Base-by-base conservation (phyloP, 1,140 invertebrate genomes). In the Mya arenaria region DNA sequence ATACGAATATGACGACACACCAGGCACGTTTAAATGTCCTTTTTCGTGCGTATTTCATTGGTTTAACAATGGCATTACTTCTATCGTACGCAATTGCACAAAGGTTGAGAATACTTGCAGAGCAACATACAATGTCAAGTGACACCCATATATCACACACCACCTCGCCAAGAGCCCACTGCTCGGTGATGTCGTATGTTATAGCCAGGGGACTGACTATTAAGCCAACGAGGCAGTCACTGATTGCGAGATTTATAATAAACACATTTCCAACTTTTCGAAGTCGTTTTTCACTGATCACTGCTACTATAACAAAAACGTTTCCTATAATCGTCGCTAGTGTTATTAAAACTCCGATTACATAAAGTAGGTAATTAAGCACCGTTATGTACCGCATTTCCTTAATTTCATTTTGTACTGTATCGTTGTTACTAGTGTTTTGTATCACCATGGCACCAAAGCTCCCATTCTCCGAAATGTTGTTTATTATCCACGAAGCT, bases 191-290 rank as follows among this genome's bases (percentile, higher is more conserved):
- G 65, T 90, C 84, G 68, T 88, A 88, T 4, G 75, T 79, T 28
- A 89, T 83, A 4, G 88, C 85, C 34, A 89, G 78, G 0, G 89
- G 88, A 15, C 82, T 84, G 1, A 90, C 89, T 28, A 85, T 34
- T 10, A 88, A 72, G 0, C 97, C 97, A 8, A 99, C 96, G 88
- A 98, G 94, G 34, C 98, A 94, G 93, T 99, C 98, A 37, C 97
- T 97, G 0, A 98, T 96, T 0, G 98, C 98, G 82, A 99, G 94
- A 58, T 97, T 98, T 32, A 98, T 96, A 88, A 99, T 98, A 93
- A 99, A 98, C 88, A 97, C 95, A 92, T 99, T 99, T 39, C 97
- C 98, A 79, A 98, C 97, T 82, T 97, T 97, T 58, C 93, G 84
- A 90, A 98, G 93, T 89, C 98, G 62, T 52, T 82, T 82, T 30